A percentile compares a stretch with the other conserved stretches of the same genome.
Conservation (phyloP, 1,140 invertebrate species). For the Spodoptera litura region DNA sequence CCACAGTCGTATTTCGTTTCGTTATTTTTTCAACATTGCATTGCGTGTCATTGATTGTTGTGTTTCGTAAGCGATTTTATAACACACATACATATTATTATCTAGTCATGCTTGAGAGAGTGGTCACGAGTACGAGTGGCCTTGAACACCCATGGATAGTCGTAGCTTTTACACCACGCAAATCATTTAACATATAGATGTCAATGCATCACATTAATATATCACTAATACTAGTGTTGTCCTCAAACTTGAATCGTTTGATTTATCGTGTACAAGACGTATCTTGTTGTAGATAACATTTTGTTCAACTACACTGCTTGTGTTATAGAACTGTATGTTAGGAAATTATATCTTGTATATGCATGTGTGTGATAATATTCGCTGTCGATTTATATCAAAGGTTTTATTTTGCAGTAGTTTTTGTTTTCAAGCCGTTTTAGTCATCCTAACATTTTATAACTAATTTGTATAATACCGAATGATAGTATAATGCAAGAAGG, state of each 20-base stretch:
- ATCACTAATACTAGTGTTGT: slow-evolving; percentile 41
- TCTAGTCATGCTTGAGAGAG: slow-evolving; percentile 30
- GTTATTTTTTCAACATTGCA: slow-evolving; percentile 57
- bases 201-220: slow-evolving; percentile 31
- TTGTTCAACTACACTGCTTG: slow-evolving; percentile 39
- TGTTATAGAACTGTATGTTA: slow-evolving; percentile 27
- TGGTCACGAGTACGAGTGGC: background rate
- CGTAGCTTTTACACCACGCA: slow-evolving; percentile 36
- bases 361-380: slow-evolving; percentile 65
- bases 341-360: slow-evolving; percentile 43
- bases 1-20: slow-evolving; percentile 55
- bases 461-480: background rate
- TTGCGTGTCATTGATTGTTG: slow-evolving; percentile 66
- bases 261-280: slow-evolving; percentile 25
- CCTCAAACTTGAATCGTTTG: slow-evolving; percentile 16
- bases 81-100: slow-evolving; percentile 64
- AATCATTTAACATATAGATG: slow-evolving; percentile 10
- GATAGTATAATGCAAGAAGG: slow-evolving; percentile 2
- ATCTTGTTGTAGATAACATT: slow-evolving; percentile 42
- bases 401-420: slow-evolving; percentile 50
- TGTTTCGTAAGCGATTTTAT: slow-evolving; percentile 66
- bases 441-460: slow-evolving; percentile 16
- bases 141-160: slow-evolving; percentile 17
- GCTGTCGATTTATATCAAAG: slow-evolving; percentile 65
- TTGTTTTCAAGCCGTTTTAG: slow-evolving; percentile 48